Base-by-base conservation (phyloP, 2,888 invertebrate species). In the Globia sparganii region DNA sequence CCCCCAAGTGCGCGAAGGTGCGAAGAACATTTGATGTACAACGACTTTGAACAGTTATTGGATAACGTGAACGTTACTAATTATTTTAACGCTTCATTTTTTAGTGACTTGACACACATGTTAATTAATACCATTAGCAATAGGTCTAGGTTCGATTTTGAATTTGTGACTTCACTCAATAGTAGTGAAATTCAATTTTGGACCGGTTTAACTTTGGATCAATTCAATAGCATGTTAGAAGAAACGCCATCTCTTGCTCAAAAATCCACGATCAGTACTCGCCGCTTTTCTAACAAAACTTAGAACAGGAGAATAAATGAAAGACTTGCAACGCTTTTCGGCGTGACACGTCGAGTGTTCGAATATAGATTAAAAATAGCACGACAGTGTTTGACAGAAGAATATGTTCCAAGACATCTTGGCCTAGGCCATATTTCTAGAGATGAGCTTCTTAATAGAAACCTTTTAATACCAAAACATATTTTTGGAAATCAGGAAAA, bases 1-100 rank as follows among this genome's bases (percentile, higher is more conserved):
- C 78, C 77, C 37, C 37, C 37, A 37, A 37, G 37, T 37, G 37
- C 37, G 37, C 37, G 37, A 37, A 37, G 6, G 37, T 37, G 37
- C 37, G 37, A 37, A 37, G 37, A 37, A 37, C 9, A 37, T 37
- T 37, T 37, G 37, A 37, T 37, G 37, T 37, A 37, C 37, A 37
- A 9, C 37, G 37, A 37, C 37, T 37, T 37, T 37, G 37, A 37
- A 37, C 37, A 37, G 37, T 37, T 37, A 37, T 37, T 37, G 37
- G 37, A 37, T 37, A 37, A 37, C 37, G 37, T 37, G 37, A 37
- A 6, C 37, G 37, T 37, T 37, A 37, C 37, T 37, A 37, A 37
- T 37, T 37, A 75, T 75, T 78, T 78, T 70, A 78, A 78, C 15
- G 62, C 79, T 76, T 64, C 72, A 4, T 76, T 69, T 75, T 79